Conservation (phyloP, 1,140 invertebrate species). For the Rhyzopertha dominica region DNA sequence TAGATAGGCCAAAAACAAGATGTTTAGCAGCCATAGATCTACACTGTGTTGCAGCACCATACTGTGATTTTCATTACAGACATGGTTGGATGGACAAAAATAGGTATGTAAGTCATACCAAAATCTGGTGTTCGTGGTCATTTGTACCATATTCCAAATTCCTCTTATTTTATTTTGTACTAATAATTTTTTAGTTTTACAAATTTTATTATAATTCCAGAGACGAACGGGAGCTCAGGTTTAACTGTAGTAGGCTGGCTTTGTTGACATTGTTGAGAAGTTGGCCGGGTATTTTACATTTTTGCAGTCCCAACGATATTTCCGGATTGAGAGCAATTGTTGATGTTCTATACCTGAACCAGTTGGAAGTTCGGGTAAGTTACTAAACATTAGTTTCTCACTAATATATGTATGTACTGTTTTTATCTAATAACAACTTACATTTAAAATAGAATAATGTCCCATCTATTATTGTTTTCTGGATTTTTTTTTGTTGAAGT, state of each 20-base stretch:
- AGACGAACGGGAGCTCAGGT: constrained; percentile 75
- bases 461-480: no score
- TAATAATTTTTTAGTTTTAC: constrained; percentile 8
- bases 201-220: no score
- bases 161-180: no score
- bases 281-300: constrained; percentile 83
- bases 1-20: constrained; percentile 82
- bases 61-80: constrained; percentile 84
- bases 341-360: constrained; percentile 80
- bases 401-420: no score
- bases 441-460: no score
- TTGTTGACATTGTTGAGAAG: constrained; percentile 80
- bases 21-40: constrained; percentile 67
- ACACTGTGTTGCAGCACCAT: constrained; percentile 81
- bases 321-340: constrained; percentile 77
- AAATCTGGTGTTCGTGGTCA: constrained; percentile 7
- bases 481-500: no score
- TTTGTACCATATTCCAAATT: constrained; percentile 16
- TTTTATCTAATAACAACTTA: no score
- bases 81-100: constrained; percentile 44
- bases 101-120: constrained; percentile 21
- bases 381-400: constrained; percentile 3
- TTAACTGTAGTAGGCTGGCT: constrained; percentile 77
- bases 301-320: constrained; percentile 69
- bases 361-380: constrained; percentile 81